Conservation (phyloP, 1,140 invertebrate species). For the Lepidurus packardi region DNA sequence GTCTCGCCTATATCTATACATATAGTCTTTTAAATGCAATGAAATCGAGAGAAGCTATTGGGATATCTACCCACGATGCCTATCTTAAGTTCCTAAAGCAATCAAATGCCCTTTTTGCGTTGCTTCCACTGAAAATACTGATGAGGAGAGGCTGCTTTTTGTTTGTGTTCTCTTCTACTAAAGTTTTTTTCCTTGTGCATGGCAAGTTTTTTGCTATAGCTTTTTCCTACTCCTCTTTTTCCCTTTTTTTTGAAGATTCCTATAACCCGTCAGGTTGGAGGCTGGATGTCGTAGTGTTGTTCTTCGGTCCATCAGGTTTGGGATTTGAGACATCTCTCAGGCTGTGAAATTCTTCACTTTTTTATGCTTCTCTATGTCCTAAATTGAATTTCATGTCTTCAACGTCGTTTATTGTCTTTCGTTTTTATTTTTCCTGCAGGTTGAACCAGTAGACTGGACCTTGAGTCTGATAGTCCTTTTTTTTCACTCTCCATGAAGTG, state of each 20-base stretch:
- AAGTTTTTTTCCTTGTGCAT: background rate
- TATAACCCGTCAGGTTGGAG: background rate
- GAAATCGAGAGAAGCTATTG: too few species aligned
- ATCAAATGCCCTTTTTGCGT: too few species aligned
- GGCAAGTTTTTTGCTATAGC: background rate
- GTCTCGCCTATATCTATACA: too few species aligned
- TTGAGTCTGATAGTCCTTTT: background rate
- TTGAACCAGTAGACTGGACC: background rate
- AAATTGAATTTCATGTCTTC: conserved; percentile 1
- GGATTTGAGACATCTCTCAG: background rate
- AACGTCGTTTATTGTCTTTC: background rate
- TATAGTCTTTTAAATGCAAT: too few species aligned
- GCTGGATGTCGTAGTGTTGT: background rate
- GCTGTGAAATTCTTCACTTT: conserved; percentile 22
- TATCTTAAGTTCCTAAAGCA: too few species aligned
- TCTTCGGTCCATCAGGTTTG: conserved; percentile 8
- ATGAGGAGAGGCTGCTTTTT: too few species aligned
- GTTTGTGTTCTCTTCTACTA: too few species aligned
- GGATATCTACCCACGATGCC: too few species aligned
- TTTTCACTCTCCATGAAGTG: background rate
- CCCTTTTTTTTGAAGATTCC: background rate
- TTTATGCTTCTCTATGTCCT: background rate
- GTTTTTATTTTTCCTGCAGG: background rate
- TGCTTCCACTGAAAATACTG: too few species aligned
- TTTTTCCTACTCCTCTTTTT: background rate